Base-by-base conservation (phyloP, 2,888 invertebrate genomes). In the Odontothrips loti region DNA sequence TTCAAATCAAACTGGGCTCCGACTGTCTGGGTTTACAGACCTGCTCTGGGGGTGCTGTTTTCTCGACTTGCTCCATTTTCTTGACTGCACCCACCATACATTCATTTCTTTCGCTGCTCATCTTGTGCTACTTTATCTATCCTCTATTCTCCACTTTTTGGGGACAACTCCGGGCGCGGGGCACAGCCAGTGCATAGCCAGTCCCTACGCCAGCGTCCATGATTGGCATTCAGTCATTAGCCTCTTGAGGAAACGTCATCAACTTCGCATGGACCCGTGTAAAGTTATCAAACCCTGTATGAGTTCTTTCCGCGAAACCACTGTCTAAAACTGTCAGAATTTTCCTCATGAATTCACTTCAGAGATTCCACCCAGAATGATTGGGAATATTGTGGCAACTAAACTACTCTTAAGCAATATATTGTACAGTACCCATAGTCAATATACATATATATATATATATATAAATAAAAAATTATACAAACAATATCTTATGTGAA, bases 91-190 rank as follows among this genome's bases (percentile, higher is more conserved):
- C n/a, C 6, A 15, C 15, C n/a, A 11, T 15, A 15, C n/a, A 15
- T 58, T n/a, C 15, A 58, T 20, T 20, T 58, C 10, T 58, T 58
- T 58, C n/a, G 58, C 27, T 75, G 23, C 27, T 75, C 68, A 12
- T 75, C 27, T 75, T 75, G 23, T 12, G 27, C 68, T 27, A 23
- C 27, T 27, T 75, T 27, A 12, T 27, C 68, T 75, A 23, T 27
- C 27, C 23, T 23, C 68, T 75, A 23, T 23, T 75, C 23, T 75
- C 68, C 68, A 58, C n/a, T 12, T 75, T 75, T 23, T 75, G 68
- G 68, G 68, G 68, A 27, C 68, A 75, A 75, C 68, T 75, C 68
- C 68, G 68, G 27, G 68, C 68, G 58, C 20, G 58, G 58, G 15
- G 20, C 58, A 15, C 6, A 15, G 58, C 17, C 15, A 17, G 58